These are phyloP conservation scores for Cygnus olor DNA, from an alignment of 2,797 vertebrate genomes.

Conservation along the genomic window DNA sequence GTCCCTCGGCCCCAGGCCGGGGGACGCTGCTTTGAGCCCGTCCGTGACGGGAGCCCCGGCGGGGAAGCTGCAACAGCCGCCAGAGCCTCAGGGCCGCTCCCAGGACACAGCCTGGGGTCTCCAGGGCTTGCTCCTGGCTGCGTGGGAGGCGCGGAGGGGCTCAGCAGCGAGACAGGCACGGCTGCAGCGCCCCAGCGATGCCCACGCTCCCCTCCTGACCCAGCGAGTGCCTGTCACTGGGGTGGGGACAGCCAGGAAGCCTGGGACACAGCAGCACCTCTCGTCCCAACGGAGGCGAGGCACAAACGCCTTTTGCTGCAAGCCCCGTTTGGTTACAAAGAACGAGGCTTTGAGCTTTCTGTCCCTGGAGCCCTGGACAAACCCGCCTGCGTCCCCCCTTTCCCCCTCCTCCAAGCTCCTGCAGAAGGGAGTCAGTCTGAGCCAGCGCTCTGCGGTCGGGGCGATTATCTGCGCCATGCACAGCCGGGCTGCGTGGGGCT, in stretches of 20 bases:
- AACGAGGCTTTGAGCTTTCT: not conserved
- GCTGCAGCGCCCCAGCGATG: not conserved
- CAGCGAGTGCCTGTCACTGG: rapidly evolving
- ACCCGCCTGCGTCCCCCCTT: not conserved
- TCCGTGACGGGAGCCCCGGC: not conserved
- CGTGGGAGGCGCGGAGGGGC: rapidly evolving
- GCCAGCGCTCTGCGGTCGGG: not conserved
- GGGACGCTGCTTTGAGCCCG: not conserved
- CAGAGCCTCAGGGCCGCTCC: rapidly evolving
- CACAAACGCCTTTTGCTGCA: rapidly evolving
- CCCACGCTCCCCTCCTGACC: rapidly evolving
- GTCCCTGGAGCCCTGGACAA: not conserved
- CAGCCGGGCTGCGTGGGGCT: not conserved
- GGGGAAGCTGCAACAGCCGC: not conserved
- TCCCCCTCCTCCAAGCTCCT: not conserved
- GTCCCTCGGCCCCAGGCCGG: rapidly evolving
- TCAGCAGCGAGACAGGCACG: rapidly evolving
- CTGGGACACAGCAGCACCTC: not conserved
- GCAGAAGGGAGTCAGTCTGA: not conserved
- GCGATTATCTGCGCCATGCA: not conserved
- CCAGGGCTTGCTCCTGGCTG: not conserved
- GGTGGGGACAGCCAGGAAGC: not conserved
- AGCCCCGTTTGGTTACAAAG: not conserved
- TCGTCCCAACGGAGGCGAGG: rapidly evolving
- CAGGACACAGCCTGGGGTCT: rapidly evolving